Conservation (phyloP, 2,113 vertebrate genomes). For the Chaetops frenatus region DNA sequence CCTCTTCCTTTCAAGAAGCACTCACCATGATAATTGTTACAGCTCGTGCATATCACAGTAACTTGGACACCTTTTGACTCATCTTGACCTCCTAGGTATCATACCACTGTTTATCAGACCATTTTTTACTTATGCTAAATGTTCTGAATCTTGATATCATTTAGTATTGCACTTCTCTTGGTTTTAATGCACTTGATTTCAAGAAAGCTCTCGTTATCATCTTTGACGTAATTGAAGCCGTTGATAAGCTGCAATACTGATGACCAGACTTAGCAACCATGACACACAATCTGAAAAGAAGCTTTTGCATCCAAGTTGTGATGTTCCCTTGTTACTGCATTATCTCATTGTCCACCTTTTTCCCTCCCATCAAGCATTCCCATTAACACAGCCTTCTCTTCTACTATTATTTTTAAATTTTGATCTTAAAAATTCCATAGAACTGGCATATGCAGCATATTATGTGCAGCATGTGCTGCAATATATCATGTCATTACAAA, state of each 20-base stretch:
- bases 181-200: slow-evolving; percentile 65
- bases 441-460: slow-evolving; percentile 45
- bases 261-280: not conserved
- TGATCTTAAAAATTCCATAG: slow-evolving; percentile 42
- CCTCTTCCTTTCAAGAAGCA: slow-evolving; percentile 56
- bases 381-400: not conserved
- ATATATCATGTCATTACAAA: not conserved
- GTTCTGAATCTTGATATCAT: not conserved
- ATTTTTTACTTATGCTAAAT: not conserved
- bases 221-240: not conserved
- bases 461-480: slow-evolving; percentile 3
- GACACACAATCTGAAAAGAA: not conserved
- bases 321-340: not conserved
- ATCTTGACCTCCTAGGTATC: not conserved
- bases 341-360: not conserved
- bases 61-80: slow-evolving; percentile 13
- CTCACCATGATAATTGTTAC: slow-evolving; percentile 37
- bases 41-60: not conserved
- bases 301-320: not conserved
- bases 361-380: not conserved
- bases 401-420: not conserved
- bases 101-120: not conserved
- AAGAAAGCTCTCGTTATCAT: slow-evolving; percentile 14
- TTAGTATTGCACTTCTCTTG: slow-evolving; percentile 56
- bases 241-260: slow-evolving; percentile 7